Conservation (phyloP, 2,113 vertebrate genomes). For the Sylvicapra grimmia region DNA sequence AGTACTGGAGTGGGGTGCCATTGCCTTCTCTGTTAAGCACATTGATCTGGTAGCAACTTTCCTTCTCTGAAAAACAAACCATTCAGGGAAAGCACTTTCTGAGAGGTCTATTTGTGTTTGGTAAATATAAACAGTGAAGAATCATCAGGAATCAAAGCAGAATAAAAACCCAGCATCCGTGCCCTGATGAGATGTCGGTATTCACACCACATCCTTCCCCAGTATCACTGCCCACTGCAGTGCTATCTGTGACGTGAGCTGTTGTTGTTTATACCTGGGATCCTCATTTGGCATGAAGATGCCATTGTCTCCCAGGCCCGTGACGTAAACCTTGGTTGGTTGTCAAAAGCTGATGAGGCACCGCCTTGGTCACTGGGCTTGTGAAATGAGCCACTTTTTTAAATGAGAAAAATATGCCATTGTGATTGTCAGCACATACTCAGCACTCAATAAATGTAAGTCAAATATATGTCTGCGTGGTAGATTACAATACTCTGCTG, state of each 20-base stretch:
- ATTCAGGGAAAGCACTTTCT: background rate
- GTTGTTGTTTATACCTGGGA: background rate
- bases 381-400: background rate
- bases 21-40: background rate
- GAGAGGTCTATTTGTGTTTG: background rate
- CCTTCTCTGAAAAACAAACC: constrained; percentile 30
- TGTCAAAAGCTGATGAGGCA: background rate
- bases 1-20: too few species aligned
- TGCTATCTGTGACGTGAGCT: too few species aligned
- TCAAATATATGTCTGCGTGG: background rate
- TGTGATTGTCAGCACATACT: background rate
- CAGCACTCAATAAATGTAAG: background rate
- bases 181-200: background rate
- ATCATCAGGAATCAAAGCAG: background rate
- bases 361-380: background rate
- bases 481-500: background rate
- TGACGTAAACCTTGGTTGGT: background rate
- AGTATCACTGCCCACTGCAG: rapidly evolving
- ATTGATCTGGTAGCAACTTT: constrained; percentile 47
- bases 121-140: background rate
- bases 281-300: background rate
- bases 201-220: background rate
- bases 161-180: background rate
- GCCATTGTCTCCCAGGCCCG: background rate
- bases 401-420: background rate